phyloP scores from a whole-genome alignment of 2,113 vertebrate species.

The Cyanoramphus novaezelandiae region DNA sequence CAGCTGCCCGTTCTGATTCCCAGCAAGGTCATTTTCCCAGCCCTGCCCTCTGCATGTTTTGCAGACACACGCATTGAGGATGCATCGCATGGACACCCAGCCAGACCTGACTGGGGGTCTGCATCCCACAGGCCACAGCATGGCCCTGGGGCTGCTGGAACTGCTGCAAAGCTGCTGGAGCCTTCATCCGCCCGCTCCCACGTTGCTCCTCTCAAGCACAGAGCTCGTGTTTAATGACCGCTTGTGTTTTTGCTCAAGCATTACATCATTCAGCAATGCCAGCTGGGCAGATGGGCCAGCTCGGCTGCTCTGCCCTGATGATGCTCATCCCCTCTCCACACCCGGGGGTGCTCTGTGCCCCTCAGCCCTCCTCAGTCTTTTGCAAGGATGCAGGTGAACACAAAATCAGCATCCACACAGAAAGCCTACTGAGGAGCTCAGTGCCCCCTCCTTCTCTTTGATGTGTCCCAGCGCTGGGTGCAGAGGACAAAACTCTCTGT shows the following conservation, averaged over 20 bases:
- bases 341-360: fast-evolving
- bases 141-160: neutral
- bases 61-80: neutral
- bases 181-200: neutral
- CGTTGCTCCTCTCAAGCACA: neutral
- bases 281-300: neutral
- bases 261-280: neutral
- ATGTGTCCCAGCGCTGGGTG: fast-evolving
- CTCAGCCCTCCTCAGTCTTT: neutral
- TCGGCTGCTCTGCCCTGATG: neutral
- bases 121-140: neutral
- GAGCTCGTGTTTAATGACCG: neutral
- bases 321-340: neutral
- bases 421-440: neutral
- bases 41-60: neutral
- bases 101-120: neutral
- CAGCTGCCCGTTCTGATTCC: conserved; percentile 10
- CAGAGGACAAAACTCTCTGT: neutral
- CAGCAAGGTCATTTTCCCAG: neutral
- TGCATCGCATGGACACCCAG: neutral
- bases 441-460: neutral
- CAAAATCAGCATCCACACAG: neutral
- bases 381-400: neutral
- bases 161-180: neutral
- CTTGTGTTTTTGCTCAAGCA: neutral